Conservation (phyloP, 2,113 vertebrate species). For the Callochromis pleurospilus region DNA sequence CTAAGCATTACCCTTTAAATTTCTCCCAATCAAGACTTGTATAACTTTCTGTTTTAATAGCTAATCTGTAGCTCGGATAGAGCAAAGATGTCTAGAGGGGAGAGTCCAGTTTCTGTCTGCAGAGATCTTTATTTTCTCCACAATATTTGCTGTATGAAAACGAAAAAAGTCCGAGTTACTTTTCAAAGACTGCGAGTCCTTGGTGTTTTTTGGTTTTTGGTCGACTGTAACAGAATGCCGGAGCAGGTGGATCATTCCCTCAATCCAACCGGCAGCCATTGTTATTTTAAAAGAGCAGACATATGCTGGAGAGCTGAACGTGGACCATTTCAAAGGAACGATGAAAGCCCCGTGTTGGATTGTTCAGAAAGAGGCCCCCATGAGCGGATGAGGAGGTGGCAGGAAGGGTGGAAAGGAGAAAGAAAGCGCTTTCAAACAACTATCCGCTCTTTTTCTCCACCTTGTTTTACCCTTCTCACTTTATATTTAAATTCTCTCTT, state of each 20-base stretch:
- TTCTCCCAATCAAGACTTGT: not conserved
- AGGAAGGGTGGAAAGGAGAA: conserved; percentile 53
- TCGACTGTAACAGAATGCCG: conserved; percentile 53
- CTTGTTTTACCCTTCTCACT: conserved; percentile 15
- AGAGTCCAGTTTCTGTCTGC: not conserved
- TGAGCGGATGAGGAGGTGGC: conserved; percentile 52
- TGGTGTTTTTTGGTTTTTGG: conserved; percentile 32
- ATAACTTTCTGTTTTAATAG: not conserved
- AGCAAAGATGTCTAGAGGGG: not conserved
- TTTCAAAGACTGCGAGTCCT: conserved; percentile 61
- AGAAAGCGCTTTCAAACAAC: conserved; percentile 46
- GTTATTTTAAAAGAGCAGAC: conserved; percentile 64
- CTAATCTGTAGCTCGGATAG: not conserved
- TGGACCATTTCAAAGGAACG: conserved; percentile 59
- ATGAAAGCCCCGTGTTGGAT: conserved; percentile 67
- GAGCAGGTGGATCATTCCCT: conserved; percentile 65
- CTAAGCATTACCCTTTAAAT: not conserved
- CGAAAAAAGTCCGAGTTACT: conserved; percentile 34
- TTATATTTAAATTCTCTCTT: conserved; percentile 9
- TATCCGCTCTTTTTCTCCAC: conserved; percentile 9
- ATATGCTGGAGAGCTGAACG: conserved; percentile 63
- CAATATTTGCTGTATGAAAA: not conserved
- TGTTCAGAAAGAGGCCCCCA: conserved; percentile 64
- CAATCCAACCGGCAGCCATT: conserved; percentile 59
- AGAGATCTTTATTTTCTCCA: not conserved